phyloP scores from a whole-genome alignment of 2,113 vertebrate species.

The Gobius niger region DNA sequence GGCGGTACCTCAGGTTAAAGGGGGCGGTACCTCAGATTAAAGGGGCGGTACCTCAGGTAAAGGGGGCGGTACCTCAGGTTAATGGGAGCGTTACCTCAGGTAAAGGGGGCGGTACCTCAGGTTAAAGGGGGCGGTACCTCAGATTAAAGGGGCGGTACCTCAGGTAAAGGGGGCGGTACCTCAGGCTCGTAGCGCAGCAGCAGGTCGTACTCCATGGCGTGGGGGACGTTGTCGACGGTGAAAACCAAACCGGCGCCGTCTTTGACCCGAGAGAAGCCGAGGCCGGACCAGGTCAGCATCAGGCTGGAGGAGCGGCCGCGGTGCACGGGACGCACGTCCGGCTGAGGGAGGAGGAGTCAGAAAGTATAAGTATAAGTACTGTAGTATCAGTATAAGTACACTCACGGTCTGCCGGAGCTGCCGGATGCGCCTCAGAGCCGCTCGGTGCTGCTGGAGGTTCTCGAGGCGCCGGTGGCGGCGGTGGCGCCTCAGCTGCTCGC shows the following conservation, averaged over 20 bases:
- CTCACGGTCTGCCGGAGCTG: conserved; percentile 80
- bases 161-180: no score
- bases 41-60: neutral
- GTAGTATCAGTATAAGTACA: no score
- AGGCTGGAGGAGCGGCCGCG: conserved; percentile 61
- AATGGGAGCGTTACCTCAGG: no score
- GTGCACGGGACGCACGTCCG: conserved; percentile 71
- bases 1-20: no score
- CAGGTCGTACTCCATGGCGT: conserved; percentile 86
- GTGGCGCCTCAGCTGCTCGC: conserved; percentile 70
- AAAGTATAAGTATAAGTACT: no score
- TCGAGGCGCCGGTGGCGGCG: conserved; percentile 68
- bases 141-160: no score
- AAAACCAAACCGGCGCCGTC: conserved; percentile 85
- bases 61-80: no score
- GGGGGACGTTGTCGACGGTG: conserved; percentile 78
- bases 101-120: no score
- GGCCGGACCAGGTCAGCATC: conserved; percentile 82
- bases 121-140: no score
- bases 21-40: no score
- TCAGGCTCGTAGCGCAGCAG: conserved; percentile 80
- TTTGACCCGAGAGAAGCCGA: conserved; percentile 80
- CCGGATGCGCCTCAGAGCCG: conserved; percentile 62
- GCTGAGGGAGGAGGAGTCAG: no score
- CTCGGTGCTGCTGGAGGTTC: conserved; percentile 63